Percentiles rank a stretch among this genome's conserved stretches.
Evolutionary conservation across 2,113 vertebrate genomes (phyloP).

Genomic region (Hymenochirus boettgeri): DNA sequence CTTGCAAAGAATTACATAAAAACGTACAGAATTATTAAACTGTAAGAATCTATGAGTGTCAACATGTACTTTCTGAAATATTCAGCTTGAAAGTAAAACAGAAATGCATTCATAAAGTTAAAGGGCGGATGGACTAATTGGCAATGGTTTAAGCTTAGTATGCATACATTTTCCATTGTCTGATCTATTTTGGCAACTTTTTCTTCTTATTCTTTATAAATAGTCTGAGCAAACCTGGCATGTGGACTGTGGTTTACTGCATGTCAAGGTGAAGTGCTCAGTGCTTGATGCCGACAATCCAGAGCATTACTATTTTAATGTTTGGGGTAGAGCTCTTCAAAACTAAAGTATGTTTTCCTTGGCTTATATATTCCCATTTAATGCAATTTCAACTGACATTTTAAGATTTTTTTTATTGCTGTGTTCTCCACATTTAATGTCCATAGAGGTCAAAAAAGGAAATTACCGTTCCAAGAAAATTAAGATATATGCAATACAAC

Average conservation of each 20-base stretch:
- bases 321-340: constrained; percentile 61
- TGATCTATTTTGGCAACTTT: constrained; percentile 45
- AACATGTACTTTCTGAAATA: neutral
- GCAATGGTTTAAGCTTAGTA: constrained; percentile 21
- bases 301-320: constrained; percentile 49
- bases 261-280: constrained; percentile 51
- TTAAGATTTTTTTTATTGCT: constrained; percentile 65
- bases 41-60: constrained; percentile 18
- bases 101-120: neutral
- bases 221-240: constrained; percentile 43
- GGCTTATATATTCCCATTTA: constrained; percentile 54
- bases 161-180: constrained; percentile 39
- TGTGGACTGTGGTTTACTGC: constrained; percentile 48
- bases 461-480: constrained; percentile 65
- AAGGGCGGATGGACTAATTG: constrained; percentile 42
- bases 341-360: constrained; percentile 63
- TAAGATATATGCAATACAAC: constrained; percentile 49
- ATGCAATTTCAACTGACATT: constrained; percentile 63
- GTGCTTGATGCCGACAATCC: constrained; percentile 50
- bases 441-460: constrained; percentile 60
- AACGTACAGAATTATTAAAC: neutral
- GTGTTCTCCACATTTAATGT: constrained; percentile 49
- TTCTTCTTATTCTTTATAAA: constrained; percentile 10
- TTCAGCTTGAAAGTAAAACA: neutral
- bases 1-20: constrained; percentile 14